Base-by-base conservation (phyloP, 2,113 vertebrate genomes). In the Paraplagusia blochii region DNA sequence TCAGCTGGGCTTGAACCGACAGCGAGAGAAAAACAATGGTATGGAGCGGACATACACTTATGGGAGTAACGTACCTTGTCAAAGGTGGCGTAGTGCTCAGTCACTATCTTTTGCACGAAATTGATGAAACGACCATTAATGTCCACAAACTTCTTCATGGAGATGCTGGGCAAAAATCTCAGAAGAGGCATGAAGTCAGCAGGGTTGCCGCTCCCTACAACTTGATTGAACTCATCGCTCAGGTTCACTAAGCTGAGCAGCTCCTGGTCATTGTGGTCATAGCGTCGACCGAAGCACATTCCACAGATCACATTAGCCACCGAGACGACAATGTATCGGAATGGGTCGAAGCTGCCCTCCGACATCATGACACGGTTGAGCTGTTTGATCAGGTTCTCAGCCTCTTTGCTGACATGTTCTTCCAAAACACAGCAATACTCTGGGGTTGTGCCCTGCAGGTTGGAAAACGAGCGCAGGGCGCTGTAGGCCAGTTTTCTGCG, bases 221-320 rank as follows among this genome's bases (percentile, higher is more conserved):
- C 85, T 0, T 88, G 84, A 0, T 63, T 81, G 1, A 98, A 98
- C 1, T 94, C 90, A 0, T 90, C 79, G 9, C 13, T 74, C 39
- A 95, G 33, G 75, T 88, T 85, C 29, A 96, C 72, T 1, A 96
- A 0, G 14, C 73, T 44, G 34, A 95, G 13, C 64, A 98, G 87
- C 63, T 95, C 93, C 51, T 91, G 50, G 15, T 94, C 88, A 0
- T 88, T 54, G n/a, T 94, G 89, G 58, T 74, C 80, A 0, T 94
- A 94, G 17, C 90, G 88, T 7, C 84, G 88, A 10, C 93, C 93
- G 5, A 95, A 95, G 80, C 93, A 95, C 72, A 96, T 94, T 36
- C 91, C 94, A 35, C 91, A 93, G 74, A 96, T 93, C 52, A 95
- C 91, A 0, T 95, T 96, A 16, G 90, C 88, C 12, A 96, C 94